Base-by-base conservation (phyloP, 2,888 invertebrate species). In the Drosophila mulleri region DNA sequence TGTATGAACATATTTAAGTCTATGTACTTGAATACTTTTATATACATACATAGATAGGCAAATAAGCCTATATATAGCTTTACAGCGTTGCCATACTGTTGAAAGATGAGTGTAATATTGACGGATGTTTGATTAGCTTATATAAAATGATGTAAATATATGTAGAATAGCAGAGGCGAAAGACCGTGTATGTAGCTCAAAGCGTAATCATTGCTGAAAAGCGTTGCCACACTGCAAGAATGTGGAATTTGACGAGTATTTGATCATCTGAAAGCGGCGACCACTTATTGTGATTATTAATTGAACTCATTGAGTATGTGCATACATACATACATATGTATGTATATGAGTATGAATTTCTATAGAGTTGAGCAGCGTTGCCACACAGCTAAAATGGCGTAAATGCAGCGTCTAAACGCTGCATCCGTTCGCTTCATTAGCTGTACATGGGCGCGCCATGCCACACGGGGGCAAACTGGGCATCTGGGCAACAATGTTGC, bases 401-500 rank as follows among this genome's bases (percentile, higher is more conserved):
- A 52, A 60, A 54, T 41, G 63, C 53, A 29, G 42, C 58, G 61
- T 44, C 48, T 69, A 64, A 72, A 61, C 60, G 26, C 45, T 47
- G 48, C 63, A 59, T 63, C 66, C 75, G 72, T 47, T 69, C 58
- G 85, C 89, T 82, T 80, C 82, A 84, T 82, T 82, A 88, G 80
- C 84, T 74, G 67, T 53, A 82, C 74, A 78, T 77, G 83, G 70
- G 48, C 58, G 45, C 23, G 42, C 45, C 47, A 44, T 37, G 52
- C 29, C 52, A 44, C 47, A 37, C 37, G 37, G 47, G 47, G 57
- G 57, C 56, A 42, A 37, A 23, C 39, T 53, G 56, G 39, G 41
- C 44, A 45, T 37, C 61, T 68, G 60, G 50, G 66, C 82, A 82
- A 72, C 75, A 66, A 63, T 63, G 87, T 83, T 83, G 84, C 62